Evolutionary conservation across 1,140 invertebrate species (phyloP).

Genomic region (Cepaea nemoralis): DNA sequence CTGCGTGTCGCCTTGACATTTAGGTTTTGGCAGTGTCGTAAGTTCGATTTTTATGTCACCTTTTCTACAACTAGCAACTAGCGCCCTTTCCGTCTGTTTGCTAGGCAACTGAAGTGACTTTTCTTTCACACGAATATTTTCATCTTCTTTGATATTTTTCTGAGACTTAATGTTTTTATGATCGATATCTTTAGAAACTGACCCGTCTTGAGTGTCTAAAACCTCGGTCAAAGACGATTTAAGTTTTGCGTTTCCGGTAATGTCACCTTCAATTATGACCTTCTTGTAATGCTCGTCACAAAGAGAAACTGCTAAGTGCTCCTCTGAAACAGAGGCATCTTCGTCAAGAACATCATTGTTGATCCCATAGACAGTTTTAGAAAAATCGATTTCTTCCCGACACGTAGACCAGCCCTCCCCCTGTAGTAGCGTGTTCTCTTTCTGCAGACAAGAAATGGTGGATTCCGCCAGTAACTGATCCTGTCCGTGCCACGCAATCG

Average conservation of each 20-base stretch:
- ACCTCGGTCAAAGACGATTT: background rate
- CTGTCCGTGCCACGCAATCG: background rate
- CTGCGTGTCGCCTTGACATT: background rate
- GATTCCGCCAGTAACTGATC: background rate
- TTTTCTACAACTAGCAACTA: background rate
- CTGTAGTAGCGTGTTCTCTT: background rate
- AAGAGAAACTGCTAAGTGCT: no score
- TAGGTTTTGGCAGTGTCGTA: background rate
- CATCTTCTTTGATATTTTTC: conserved; percentile 11
- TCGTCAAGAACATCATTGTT: background rate
- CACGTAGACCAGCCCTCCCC: background rate
- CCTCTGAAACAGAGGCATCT: background rate
- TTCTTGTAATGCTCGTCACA: background rate
- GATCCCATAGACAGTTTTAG: background rate
- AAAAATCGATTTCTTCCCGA: background rate
- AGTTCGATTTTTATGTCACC: background rate
- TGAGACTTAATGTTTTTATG: background rate
- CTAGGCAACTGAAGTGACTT: background rate
- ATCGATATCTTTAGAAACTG: background rate
- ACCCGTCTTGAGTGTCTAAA: background rate
- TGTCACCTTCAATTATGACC: background rate
- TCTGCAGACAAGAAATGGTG: background rate
- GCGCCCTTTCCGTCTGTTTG: background rate
- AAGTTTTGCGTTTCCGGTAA: background rate
- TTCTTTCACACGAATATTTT: conserved; percentile 1